Evolutionary conservation across 2,888 invertebrate genomes (phyloP), one percentile per base, ranked within the genome.

Genomic region (Lysandra bellargus): DNA sequence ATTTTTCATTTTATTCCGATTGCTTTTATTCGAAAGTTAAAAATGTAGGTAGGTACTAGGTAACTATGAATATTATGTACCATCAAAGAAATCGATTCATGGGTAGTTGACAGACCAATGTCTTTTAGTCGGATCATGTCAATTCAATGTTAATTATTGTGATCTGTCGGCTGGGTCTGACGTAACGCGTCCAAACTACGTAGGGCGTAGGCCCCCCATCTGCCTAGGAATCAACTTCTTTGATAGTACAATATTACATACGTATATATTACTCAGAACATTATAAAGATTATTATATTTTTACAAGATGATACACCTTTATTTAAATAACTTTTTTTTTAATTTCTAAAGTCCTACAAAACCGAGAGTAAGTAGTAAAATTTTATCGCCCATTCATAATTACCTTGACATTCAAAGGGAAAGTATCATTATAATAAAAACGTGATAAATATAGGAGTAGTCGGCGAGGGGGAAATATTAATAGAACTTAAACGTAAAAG

Each of bases 401-500:
- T 83, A 87, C 82, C 81, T 83, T 84, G 85, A 84, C 84, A 86
- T 86, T 86, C 82, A 84, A 84, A 87, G 86, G 84, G 83, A 85
- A 86, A 86, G 84, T 82, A 80, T 82, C 83, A 87, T 87, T 87
- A 86, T 81, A 87, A 88, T 88, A 90, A 88, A 89, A 89, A 84
- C 81, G 85, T 85, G 83, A 83, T 89, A 87, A 87, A 87, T 86
- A 74, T 57, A 79, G 73, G 84, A 84, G 84, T 84, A 84, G 83
- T 85, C 85, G 83, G 79, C 60, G 57, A 79, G 37, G 74, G 79
- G 60, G 60, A 74, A 79, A 74, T 60, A 60, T 73, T 79, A 74
- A 73, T 60, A 74, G 79, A 74, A 74, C 57, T 74, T 79, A 60
- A 60, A 73, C 23, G 74, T 74, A 74, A 74, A 74, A 79, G 60